Conservation (phyloP, 1,140 invertebrate genomes). For the Cyrtorhinus lividipennis region DNA sequence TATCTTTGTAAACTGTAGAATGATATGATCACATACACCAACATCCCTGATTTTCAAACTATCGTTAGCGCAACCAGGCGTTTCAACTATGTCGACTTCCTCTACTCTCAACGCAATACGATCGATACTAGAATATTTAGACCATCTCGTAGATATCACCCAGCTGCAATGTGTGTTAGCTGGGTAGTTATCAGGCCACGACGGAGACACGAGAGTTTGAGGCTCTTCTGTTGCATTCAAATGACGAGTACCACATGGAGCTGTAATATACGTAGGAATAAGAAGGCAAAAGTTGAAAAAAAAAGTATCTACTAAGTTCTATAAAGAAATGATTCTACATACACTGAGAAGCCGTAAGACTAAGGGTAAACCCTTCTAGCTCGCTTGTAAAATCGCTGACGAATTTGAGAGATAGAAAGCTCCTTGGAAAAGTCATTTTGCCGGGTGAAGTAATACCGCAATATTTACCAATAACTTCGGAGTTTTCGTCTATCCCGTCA, state of each 20-base stretch:
- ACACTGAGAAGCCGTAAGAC: constrained; percentile 35
- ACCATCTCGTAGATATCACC: constrained; percentile 26
- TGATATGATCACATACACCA: background rate
- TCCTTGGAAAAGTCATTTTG: constrained; percentile 36
- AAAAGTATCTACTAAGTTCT: too few species aligned
- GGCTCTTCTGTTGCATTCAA: constrained; percentile 30
- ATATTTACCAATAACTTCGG: constrained; percentile 43
- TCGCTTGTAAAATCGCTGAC: constrained; percentile 38
- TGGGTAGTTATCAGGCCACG: constrained; percentile 66
- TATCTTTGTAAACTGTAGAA: too few species aligned
- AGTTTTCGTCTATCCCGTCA: constrained; percentile 47
- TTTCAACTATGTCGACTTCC: background rate
- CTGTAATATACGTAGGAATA: constrained; percentile 31
- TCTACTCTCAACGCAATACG: background rate
- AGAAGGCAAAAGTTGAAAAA: too few species aligned
- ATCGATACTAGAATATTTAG: background rate
- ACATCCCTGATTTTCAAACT: background rate
- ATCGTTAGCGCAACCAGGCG: background rate
- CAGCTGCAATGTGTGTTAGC: constrained; percentile 58
- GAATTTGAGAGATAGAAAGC: constrained; percentile 45
- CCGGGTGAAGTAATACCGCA: constrained; percentile 47
- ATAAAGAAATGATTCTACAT: too few species aligned
- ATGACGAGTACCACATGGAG: constrained; percentile 30
- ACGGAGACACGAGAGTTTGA: constrained; percentile 44
- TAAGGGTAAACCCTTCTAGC: constrained; percentile 43